Conservation (phyloP, 1,140 invertebrate species). For the Coboldia fuscipes region DNA sequence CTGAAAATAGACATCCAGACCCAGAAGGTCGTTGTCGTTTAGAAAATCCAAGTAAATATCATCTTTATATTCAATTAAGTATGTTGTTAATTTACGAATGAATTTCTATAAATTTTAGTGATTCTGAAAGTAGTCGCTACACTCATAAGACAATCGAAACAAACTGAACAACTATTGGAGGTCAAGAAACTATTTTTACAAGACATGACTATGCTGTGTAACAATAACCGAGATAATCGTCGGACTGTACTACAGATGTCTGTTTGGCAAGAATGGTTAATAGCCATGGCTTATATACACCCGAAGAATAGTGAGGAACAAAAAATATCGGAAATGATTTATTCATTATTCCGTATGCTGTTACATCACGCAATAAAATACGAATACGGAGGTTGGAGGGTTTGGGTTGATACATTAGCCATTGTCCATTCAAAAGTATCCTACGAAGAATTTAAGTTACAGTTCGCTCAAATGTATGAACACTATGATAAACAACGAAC, state of each 20-base stretch:
- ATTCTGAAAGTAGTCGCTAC: slow-evolving; percentile 97
- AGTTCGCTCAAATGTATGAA: slow-evolving; percentile 93
- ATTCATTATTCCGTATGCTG: slow-evolving; percentile 87
- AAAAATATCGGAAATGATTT: slow-evolving; percentile 95
- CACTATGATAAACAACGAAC: slow-evolving; percentile 84
- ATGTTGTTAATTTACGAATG: background rate
- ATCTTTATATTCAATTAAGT: background rate
- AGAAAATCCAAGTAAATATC: slow-evolving; percentile 84
- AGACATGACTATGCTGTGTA: slow-evolving; percentile 92
- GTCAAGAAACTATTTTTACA: slow-evolving; percentile 93
- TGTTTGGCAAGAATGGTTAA: slow-evolving; percentile 99
- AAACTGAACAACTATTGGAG: slow-evolving; percentile 71
- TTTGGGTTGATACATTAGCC: slow-evolving; percentile 98
- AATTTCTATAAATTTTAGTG: slow-evolving; percentile 34
- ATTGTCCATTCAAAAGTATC: slow-evolving; percentile 99
- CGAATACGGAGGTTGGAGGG: slow-evolving; percentile 99
- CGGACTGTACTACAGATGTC: slow-evolving; percentile 97
- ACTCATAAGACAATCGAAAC: slow-evolving; percentile 87
- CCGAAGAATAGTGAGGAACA: slow-evolving; percentile 88
- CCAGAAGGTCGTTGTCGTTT: slow-evolving; percentile 85
- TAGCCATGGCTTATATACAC: slow-evolving; percentile 95
- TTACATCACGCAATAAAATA: slow-evolving; percentile 97
- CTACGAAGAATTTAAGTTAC: slow-evolving; percentile 90
- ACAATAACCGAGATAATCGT: slow-evolving; percentile 92
- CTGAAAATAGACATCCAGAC: slow-evolving; percentile 77